These are phyloP conservation scores for Myathropa florea DNA, from an alignment of 2,888 invertebrate species.

Conservation along the genomic window DNA sequence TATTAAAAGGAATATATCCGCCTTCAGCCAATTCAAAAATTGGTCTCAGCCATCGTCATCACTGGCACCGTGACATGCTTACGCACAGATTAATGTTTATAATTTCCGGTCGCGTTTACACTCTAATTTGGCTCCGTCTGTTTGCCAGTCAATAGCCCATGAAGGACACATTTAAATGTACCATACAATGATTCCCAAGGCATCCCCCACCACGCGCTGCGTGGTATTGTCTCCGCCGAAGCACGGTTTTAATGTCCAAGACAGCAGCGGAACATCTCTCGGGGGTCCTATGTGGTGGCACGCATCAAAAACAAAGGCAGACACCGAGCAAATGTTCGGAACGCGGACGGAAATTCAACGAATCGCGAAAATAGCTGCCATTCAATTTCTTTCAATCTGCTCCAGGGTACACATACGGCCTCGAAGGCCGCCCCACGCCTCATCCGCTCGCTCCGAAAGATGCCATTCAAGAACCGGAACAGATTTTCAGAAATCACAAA, in stretches of 20 bases:
- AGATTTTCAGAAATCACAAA: constrained; percentile 51
- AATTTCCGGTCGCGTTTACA: constrained; percentile 57
- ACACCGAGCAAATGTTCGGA: constrained; percentile 59
- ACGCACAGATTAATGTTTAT: constrained; percentile 51
- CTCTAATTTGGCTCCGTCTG: constrained; percentile 30
- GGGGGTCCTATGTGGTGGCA: constrained; percentile 53
- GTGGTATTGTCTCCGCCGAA: not conserved
- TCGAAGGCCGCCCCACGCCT: not conserved
- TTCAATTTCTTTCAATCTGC: constrained; percentile 67
- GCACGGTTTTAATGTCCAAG: constrained; percentile 58
- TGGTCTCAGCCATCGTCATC: not conserved
- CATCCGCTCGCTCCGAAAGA: not conserved
- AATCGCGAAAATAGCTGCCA: constrained; percentile 60
- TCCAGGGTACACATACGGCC: constrained; percentile 1
- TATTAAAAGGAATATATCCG: not conserved
- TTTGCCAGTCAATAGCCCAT: constrained; percentile 56
- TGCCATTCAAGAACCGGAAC: constrained; percentile 52
- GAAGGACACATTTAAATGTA: constrained; percentile 65
- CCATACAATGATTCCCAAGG: constrained; percentile 38
- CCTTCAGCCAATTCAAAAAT: constrained; percentile 2
- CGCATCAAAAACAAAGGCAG: constrained; percentile 45
- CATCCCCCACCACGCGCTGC: constrained; percentile 1
- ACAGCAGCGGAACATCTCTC: constrained; percentile 51
- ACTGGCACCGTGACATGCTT: constrained; percentile 10
- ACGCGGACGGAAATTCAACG: constrained; percentile 66